Evolutionary conservation across 2,888 invertebrate genomes (phyloP), one percentile per base, ranked within the genome.

Genomic region (Tribolium freemani): DNA sequence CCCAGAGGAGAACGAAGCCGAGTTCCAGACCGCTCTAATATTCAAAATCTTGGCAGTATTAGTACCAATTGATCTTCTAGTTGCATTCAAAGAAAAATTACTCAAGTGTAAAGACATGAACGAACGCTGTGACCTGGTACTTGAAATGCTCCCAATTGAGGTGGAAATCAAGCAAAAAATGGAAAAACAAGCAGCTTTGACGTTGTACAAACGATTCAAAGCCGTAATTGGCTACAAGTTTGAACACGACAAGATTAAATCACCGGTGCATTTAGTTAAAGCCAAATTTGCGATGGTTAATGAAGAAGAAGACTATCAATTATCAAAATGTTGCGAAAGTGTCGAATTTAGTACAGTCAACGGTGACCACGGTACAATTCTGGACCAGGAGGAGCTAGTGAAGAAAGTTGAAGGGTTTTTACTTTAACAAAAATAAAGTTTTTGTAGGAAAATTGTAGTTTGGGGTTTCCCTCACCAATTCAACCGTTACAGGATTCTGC

Each of bases 21-120:
- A 89, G 69, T 84, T 91, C 0, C 89, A 92, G 80, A 90, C 89
- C 78, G 88, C 85, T 71, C 79, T 92, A 16, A 30, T 57, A n/a
- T 44, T 21, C 9, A 60, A 63, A 54, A 9, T 67, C 0, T 9
- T 68, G 11, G 26, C 54, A 5, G 9, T 69, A 2, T 26, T 53
- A 4, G 56, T 58, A 38, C 44, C 58, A n/a, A 13, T 57, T 5
- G 63, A 61, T 9, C 10, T 26, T 8, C 11, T 61, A 20, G 6
- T 8, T n/a, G 20, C 16, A 3, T 20, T 10, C 16, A 48, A 45
- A 44, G 63, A 44, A 3, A 63, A 16, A 2, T 21, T 60, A 9
- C 21, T 21, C 3, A 45, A 45, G 6, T 60, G 46, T 46, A 45
- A 60, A 20, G 20, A 11, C 45, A 9, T 60, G 16, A 30, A 57